Base-by-base conservation (phyloP, 64 coral and sea anemone species). In the Pocillopora damicornis region DNA sequence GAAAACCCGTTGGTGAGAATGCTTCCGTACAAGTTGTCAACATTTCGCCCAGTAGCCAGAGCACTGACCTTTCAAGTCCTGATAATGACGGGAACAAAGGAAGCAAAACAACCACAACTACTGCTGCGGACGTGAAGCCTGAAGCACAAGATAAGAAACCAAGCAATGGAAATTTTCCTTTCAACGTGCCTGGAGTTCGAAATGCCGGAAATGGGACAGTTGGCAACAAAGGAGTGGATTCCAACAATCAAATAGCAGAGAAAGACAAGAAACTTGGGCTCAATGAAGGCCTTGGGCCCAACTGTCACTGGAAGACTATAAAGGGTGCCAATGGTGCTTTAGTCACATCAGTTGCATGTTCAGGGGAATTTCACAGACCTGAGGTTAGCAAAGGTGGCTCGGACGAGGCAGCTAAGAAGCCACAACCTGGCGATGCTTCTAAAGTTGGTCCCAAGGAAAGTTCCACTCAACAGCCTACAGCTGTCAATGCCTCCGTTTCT, bases 261-360 rank as follows among this genome's bases (percentile, higher is more conserved):
- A 81, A 81, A 62, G 38, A 85, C 22, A 71, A 20, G 67, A 71
- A 71, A 71, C 67, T 71, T 20, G 67, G 67, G 22, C 18, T 23
- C 20, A 18, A 22, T n/a, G 67, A 71, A 17, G 66, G 67, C 35
- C 20, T 85, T 57, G 81, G 81, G 12, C 81, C 81, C 23, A 85
- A 85, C 30, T 85, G 81, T 45, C 81, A 85, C 65, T 85, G 81
- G 81, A 85, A 85, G 56, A 58, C 65, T 11, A 72, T 63, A 10
- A 58, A 38, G 18, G 65, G 65, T 8, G 65, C 67, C 15, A 85
- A 85, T 25, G 81, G 81, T 22, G 63, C 67, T 23, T 17, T 71
- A 13, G 20, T 85, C 1, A 85, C 81, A 25, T 72, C 81, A 25
- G 35, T 85, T 42, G 38, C 63, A 14, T 85, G 81, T 38, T 85